phyloP scores from a whole-genome alignment of 1,140 invertebrate genomes.

The Mya arenaria region DNA sequence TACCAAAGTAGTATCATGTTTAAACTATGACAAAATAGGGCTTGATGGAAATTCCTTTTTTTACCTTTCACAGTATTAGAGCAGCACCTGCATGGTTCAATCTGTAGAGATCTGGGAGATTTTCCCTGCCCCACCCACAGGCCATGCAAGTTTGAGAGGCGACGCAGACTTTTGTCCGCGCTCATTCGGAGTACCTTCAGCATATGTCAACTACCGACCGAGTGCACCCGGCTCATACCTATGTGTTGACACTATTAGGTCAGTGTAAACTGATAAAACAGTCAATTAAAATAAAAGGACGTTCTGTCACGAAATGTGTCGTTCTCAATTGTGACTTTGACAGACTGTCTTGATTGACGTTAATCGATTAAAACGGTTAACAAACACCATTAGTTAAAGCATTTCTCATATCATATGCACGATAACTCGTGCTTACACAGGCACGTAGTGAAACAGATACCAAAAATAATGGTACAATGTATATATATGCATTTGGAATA shows the following conservation, averaged over 20 bases:
- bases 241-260: not conserved
- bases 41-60: not conserved
- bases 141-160: slow-evolving; percentile 18
- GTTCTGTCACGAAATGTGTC: not conserved
- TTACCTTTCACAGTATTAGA: slow-evolving; percentile 39
- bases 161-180: slow-evolving; percentile 49
- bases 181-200: slow-evolving; percentile 32
- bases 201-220: slow-evolving; percentile 21
- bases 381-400: no score
- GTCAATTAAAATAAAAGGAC: not conserved
- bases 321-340: not conserved
- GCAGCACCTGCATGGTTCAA: slow-evolving; percentile 48
- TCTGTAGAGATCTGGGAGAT: slow-evolving; percentile 8
- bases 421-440: no score
- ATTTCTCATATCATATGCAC: no score
- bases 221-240: not conserved
- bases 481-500: no score
- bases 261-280: not conserved
- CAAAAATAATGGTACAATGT: no score
- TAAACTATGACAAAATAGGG: not conserved
- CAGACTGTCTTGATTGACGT: no score
- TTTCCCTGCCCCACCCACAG: slow-evolving; percentile 22
- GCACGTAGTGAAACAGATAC: no score
- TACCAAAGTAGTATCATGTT: not conserved
- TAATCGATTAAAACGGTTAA: no score